A percentile compares a stretch with the other conserved stretches of the same genome.
Conservation (phyloP, 1,140 invertebrate species). For the Drosophila chauvacae region DNA sequence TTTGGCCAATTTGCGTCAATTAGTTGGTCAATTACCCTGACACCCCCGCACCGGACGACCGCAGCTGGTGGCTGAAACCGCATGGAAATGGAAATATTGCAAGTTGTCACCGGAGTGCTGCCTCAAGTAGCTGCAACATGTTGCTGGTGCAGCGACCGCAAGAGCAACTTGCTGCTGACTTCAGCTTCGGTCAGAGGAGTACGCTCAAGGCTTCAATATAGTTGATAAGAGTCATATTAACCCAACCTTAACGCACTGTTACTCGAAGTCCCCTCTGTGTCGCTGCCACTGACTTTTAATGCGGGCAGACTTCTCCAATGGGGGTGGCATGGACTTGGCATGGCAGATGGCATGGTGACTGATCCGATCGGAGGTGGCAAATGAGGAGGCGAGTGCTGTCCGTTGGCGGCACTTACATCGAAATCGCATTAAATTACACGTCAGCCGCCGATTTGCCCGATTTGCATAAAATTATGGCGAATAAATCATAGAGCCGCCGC, state of each 20-base stretch:
- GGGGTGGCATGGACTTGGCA: slow-evolving; percentile 30
- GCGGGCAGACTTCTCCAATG: slow-evolving; percentile 33
- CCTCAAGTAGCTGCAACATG: slow-evolving; percentile 70
- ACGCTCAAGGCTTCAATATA: too few relatives aligned
- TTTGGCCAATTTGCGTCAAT: slow-evolving; percentile 28
- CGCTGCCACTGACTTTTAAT: slow-evolving; percentile 34
- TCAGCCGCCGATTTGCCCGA: slow-evolving; percentile 57
- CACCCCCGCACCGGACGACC: slow-evolving; percentile 10
- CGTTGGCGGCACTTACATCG: slow-evolving; percentile 62
- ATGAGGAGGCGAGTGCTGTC: slow-evolving; percentile 24
- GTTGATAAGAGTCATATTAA: not conserved
- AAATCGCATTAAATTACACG: slow-evolving; percentile 75
- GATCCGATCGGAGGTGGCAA: slow-evolving; percentile 26
- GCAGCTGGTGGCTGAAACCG: slow-evolving; percentile 27
- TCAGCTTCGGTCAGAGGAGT: slow-evolving; percentile 8
- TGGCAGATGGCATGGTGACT: slow-evolving; percentile 12
- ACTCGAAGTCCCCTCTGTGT: not conserved
- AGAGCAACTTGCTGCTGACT: slow-evolving; percentile 56
- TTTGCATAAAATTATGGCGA: slow-evolving; percentile 64
- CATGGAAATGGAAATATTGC: slow-evolving; percentile 34
- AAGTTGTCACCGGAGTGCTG: slow-evolving; percentile 53
- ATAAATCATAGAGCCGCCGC: slow-evolving; percentile 60
- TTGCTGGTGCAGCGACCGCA: slow-evolving; percentile 53
- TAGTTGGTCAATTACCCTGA: slow-evolving; percentile 24
- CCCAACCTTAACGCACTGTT: not conserved